Evolutionary conservation across 2,888 invertebrate species (phyloP).

Genomic region (Drosophila barbarae): DNA sequence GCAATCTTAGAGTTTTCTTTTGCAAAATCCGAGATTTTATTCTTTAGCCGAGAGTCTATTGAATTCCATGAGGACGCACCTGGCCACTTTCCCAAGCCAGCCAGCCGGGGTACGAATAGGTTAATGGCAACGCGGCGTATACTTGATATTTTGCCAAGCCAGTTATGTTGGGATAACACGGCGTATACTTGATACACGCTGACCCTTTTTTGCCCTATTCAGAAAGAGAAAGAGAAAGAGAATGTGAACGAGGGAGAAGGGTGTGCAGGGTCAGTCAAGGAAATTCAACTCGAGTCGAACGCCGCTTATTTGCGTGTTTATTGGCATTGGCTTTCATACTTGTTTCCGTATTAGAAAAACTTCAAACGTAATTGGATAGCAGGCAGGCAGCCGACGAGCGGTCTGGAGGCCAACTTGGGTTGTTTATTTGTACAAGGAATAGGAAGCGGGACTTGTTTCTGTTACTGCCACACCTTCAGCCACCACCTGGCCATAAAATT

Average conservation of each 20-base stretch:
- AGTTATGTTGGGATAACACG: constrained; percentile 7
- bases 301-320: constrained; percentile 73
- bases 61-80: not conserved
- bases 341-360: constrained; percentile 49
- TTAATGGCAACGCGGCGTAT: constrained; percentile 17
- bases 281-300: constrained; percentile 39
- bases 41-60: not conserved
- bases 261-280: not conserved
- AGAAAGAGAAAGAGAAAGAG: not conserved
- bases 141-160: constrained; percentile 23
- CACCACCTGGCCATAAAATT: constrained; percentile 56
- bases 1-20: constrained; percentile 10
- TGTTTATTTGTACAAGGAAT: constrained; percentile 30
- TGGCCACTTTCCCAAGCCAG: constrained; percentile 12
- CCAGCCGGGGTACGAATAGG: constrained; percentile 1
- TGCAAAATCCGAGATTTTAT: constrained; percentile 3
- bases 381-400: constrained; percentile 10
- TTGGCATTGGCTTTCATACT: constrained; percentile 51
- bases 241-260: not conserved
- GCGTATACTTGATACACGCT: constrained; percentile 51
- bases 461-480: constrained; percentile 56
- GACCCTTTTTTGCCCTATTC: constrained; percentile 30
- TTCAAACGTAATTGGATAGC: constrained; percentile 70
- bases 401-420: constrained; percentile 13
- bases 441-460: constrained; percentile 41